Base-by-base conservation (phyloP, 2,113 vertebrate species). In the Thunnus maccoyii region DNA sequence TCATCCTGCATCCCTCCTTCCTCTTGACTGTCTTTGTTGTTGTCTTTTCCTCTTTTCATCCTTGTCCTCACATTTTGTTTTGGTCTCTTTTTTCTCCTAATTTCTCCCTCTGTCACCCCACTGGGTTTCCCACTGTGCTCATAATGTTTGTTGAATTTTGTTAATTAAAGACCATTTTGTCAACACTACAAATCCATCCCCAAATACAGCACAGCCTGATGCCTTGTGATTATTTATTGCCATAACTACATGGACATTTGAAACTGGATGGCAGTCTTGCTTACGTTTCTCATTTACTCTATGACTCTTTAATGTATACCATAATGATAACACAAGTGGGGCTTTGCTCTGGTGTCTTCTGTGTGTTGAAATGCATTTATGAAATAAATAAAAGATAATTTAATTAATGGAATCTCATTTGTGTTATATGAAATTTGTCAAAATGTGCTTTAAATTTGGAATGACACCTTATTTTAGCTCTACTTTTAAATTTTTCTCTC, bases 181-280 rank as follows among this genome's bases (percentile, higher is more conserved):
- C 55, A 77, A 76, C 25, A 64, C 16, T n/a, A 60, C 66, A 78
- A 58, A 69, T 57, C 61, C 55, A 20, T 66, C 48, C 8, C 44
- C 15, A 72, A 52, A 76, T 6, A 32, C 62, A 32, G 12, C 54
- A 25, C 76, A 76, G 56, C 44, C 18, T 61, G 54, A 3, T 25
- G 22, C 36, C 52, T 7, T 48, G 64, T 16, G 41, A 58, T 60
- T 63, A 48, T 67, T 27, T 56, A 17, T 51, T 50, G 27, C 9
- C 30, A 16, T 30, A 41, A 66, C 12, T 25, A 63, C 15, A 15
- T 16, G 25, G 51, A 48, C 17, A 14, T 18, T n/a, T 36, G 5
- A 12, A 36, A 41, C 48, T 55, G 12, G 4, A 30, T n/a, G 46
- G 64, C n/a, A 51, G 22, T 9, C 20, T 54, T 41, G 11, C 1